Conservation (phyloP, 2,113 vertebrate species). For the Erythrocercus mccallii region DNA sequence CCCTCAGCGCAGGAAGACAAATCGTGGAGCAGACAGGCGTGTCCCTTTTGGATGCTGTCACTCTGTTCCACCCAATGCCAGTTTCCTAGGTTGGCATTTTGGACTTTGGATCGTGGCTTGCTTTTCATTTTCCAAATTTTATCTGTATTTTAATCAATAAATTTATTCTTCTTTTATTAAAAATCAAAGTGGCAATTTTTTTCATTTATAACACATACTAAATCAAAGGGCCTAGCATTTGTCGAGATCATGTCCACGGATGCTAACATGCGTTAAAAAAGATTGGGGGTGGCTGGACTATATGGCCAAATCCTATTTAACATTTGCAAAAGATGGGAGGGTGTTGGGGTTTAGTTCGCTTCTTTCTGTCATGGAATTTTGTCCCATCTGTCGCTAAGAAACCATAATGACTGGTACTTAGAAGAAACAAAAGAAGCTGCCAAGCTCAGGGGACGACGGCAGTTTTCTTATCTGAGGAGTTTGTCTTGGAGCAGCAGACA, state of each 20-base stretch:
- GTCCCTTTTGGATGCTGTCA: too few relatives aligned
- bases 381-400: background rate
- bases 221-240: background rate
- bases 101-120: too few relatives aligned
- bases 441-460: too few relatives aligned
- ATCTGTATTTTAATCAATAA: too few relatives aligned
- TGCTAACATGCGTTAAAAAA: background rate
- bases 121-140: too few relatives aligned
- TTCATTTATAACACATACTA: too few relatives aligned
- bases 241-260: background rate
- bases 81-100: too few relatives aligned
- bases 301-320: background rate
- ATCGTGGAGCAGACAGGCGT: too few relatives aligned
- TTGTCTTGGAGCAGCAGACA: background rate
- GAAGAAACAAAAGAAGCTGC: background rate
- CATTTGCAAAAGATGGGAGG: background rate
- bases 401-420: accelerated
- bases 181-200: too few relatives aligned
- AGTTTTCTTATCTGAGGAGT: background rate
- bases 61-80: too few relatives aligned
- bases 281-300: background rate
- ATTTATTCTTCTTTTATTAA: too few relatives aligned
- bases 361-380: background rate
- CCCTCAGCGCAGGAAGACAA: too few relatives aligned
- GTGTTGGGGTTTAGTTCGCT: background rate